Evolutionary conservation across 2,888 invertebrate genomes (phyloP).

Genomic region (Dasysyrphus albostriatus): DNA sequence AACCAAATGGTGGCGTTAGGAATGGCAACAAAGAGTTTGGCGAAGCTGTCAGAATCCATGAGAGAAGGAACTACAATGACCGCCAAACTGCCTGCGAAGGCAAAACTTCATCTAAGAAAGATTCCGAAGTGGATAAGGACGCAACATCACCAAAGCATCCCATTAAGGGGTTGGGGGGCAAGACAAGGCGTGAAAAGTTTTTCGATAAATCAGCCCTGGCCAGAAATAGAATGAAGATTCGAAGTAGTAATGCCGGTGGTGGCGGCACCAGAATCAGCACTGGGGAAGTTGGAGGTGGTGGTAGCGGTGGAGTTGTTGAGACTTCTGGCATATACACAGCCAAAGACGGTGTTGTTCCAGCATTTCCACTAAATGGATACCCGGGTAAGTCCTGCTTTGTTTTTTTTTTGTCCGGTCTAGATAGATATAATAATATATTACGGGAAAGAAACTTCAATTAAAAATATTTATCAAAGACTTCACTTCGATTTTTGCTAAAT

Average conservation of each 20-base stretch:
- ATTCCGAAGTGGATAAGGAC: conserved; percentile 4
- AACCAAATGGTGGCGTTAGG: neutral
- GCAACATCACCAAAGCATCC: neutral
- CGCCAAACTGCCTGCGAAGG: conserved; percentile 4
- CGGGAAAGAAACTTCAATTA: conserved; percentile 63
- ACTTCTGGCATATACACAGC: conserved; percentile 45
- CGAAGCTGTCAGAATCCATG: neutral
- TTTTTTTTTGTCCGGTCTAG: too few relatives aligned
- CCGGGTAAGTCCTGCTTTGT: conserved; percentile 58
- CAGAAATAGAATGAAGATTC: conserved; percentile 27
- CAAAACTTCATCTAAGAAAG: conserved; percentile 8
- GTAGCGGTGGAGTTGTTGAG: conserved; percentile 40
- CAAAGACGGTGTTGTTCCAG: conserved; percentile 43
- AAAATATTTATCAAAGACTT: conserved; percentile 61
- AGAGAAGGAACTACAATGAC: conserved; percentile 16
- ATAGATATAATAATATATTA: too few relatives aligned
- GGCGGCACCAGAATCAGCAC: neutral
- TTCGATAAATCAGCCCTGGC: conserved; percentile 46
- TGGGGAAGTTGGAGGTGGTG: neutral
- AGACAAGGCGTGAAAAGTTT: conserved; percentile 37
- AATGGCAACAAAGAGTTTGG: conserved; percentile 1
- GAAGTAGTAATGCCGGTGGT: conserved; percentile 25
- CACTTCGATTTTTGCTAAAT: conserved; percentile 46
- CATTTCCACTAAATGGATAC: conserved; percentile 57
- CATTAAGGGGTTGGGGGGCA: conserved; percentile 12